Evolutionary conservation across 2,797 vertebrate species (phyloP).

Genomic region (Sylvilagus floridanus): DNA sequence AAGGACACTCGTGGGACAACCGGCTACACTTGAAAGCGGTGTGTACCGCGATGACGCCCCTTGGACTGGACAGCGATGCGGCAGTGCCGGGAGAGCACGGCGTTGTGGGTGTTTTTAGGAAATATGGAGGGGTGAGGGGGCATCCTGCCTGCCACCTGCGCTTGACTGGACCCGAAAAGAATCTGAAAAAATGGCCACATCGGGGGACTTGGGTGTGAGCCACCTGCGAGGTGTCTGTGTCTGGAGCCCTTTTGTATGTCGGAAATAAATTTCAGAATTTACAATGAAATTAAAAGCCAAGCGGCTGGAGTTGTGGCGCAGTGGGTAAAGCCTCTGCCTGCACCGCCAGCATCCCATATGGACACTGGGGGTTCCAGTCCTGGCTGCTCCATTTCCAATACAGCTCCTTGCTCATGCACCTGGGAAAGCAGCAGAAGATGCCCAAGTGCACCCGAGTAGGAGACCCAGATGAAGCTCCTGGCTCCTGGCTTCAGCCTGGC

Average conservation of each 20-base stretch:
- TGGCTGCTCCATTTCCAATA: too few relatives aligned
- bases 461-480: too few relatives aligned
- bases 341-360: too few relatives aligned
- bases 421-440: too few relatives aligned
- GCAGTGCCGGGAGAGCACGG: neutral
- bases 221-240: neutral
- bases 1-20: neutral
- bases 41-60: neutral
- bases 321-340: too few relatives aligned
- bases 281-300: neutral
- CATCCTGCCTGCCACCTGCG: neutral
- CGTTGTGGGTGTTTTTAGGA: neutral
- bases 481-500: too few relatives aligned
- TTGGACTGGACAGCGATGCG: neutral
- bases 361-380: too few relatives aligned
- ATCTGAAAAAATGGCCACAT: neutral
- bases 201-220: neutral
- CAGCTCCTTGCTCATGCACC: too few relatives aligned
- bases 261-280: neutral
- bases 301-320: neutral
- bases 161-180: neutral
- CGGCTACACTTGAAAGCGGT: too few relatives aligned
- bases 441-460: too few relatives aligned
- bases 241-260: neutral
- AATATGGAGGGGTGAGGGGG: neutral